A percentile compares a stretch with the other conserved stretches of the same genome.
phyloP scores from a whole-genome alignment of 2,888 invertebrate species.

The Chymomyza amoena region DNA sequence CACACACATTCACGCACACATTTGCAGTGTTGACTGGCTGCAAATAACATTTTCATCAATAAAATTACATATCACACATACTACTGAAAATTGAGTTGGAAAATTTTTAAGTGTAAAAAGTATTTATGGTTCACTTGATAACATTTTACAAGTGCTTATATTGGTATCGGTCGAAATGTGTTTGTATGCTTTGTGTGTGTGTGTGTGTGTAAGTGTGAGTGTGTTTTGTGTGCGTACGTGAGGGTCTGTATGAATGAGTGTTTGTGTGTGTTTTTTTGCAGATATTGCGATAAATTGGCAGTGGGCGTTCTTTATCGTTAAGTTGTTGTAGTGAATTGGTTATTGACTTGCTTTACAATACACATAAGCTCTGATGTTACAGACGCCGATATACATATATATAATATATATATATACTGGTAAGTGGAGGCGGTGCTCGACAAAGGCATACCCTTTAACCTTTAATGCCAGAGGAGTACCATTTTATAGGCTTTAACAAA shows the following conservation, averaged over 20 bases:
- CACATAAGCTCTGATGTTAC: too few relatives aligned
- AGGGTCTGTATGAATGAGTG: background rate
- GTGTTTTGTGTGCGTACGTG: background rate
- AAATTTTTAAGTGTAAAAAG: conserved; percentile 61
- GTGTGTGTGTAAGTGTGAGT: too few relatives aligned
- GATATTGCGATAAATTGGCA: background rate
- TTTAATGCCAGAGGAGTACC: too few relatives aligned
- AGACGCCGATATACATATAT: too few relatives aligned
- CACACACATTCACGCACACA: conserved; percentile 14
- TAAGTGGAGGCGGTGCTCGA: background rate
- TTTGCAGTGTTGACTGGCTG: conserved; percentile 50
- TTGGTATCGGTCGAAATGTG: background rate
- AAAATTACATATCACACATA: conserved; percentile 44
- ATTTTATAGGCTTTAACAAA: too few relatives aligned
- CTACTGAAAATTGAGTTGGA: conserved; percentile 58
- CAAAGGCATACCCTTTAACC: background rate
- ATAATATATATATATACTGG: too few relatives aligned
- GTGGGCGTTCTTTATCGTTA: background rate
- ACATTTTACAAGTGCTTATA: conserved; percentile 37
- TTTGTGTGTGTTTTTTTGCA: background rate
- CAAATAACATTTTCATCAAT: conserved; percentile 67
- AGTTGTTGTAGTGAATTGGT: background rate
- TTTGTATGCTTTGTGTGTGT: background rate
- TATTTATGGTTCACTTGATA: conserved; percentile 61
- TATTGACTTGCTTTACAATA: too few relatives aligned